Evolutionary conservation across 2,797 vertebrate species (phyloP).

Genomic region (Leontopithecus rosalia): DNA sequence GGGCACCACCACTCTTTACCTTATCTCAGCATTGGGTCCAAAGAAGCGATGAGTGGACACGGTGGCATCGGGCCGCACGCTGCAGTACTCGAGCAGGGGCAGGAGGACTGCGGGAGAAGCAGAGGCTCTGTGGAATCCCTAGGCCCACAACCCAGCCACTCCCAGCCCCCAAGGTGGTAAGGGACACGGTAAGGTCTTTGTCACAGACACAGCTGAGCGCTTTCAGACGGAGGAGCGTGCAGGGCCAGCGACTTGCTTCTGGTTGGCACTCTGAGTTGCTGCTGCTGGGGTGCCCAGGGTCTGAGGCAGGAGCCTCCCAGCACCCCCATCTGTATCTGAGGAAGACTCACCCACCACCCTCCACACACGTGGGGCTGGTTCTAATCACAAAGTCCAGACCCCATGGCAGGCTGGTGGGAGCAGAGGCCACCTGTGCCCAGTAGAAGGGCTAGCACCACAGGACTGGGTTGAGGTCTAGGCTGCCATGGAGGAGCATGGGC

Average conservation of each 20-base stretch:
- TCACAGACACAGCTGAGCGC: background rate
- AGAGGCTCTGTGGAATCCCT: background rate
- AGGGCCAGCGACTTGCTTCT: background rate
- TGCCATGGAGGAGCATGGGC: fast-evolving
- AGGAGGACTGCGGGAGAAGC: conserved; percentile 88
- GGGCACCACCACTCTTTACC: conserved; percentile 85
- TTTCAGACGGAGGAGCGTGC: background rate
- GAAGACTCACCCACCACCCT: background rate
- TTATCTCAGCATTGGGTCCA: conserved; percentile 91
- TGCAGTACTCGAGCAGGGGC: conserved; percentile 93
- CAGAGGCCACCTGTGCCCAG: background rate
- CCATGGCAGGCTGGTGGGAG: background rate
- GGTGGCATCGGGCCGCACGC: conserved; percentile 91
- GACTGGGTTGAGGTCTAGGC: background rate
- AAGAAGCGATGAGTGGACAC: conserved; percentile 93
- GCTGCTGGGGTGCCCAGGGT: no score
- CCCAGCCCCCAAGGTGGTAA: background rate
- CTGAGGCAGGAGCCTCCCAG: background rate
- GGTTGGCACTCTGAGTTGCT: background rate
- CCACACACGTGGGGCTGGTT: fast-evolving
- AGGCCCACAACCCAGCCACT: background rate
- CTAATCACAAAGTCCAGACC: background rate
- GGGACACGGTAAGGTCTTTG: no score
- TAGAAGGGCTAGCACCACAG: background rate
- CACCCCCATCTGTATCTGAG: background rate